Conservation (phyloP, 2,797 vertebrate species). For the Microctenopoma steveboyesi region DNA sequence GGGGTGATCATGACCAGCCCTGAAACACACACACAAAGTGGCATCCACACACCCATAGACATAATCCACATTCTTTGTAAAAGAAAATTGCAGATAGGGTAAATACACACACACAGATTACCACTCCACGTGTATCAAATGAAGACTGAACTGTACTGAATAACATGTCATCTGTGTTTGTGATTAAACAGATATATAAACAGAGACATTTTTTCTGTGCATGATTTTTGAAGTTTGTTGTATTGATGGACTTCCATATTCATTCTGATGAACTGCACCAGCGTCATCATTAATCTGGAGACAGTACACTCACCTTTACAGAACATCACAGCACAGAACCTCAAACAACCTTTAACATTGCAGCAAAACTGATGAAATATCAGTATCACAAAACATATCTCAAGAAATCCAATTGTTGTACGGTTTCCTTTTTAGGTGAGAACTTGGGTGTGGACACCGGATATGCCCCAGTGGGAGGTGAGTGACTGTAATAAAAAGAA, state of each 20-base stretch:
- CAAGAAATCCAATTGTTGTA: too few species aligned
- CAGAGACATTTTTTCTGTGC: neutral
- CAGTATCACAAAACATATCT: too few species aligned
- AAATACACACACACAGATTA: constrained; percentile 45
- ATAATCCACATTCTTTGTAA: constrained; percentile 43
- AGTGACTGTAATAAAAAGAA: too few species aligned
- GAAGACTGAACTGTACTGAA: neutral
- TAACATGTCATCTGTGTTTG: neutral
- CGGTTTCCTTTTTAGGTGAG: too few species aligned
- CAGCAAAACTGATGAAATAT: too few species aligned
- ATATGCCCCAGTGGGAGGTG: too few species aligned
- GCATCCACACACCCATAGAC: neutral
- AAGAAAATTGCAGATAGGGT: constrained; percentile 40
- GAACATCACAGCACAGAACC: too few species aligned
- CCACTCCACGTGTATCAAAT: constrained; percentile 23
- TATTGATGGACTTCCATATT: too few species aligned
- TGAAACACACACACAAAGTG: neutral
- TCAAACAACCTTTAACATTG: too few species aligned
- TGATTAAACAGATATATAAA: neutral
- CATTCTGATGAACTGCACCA: neutral
- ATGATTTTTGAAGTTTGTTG: neutral
- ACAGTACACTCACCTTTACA: neutral
- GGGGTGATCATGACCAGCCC: constrained; percentile 5
- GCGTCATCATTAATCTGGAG: neutral
- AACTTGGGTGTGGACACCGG: too few species aligned